Conservation (phyloP, 2,113 vertebrate genomes). For the Aegypius monachus region DNA sequence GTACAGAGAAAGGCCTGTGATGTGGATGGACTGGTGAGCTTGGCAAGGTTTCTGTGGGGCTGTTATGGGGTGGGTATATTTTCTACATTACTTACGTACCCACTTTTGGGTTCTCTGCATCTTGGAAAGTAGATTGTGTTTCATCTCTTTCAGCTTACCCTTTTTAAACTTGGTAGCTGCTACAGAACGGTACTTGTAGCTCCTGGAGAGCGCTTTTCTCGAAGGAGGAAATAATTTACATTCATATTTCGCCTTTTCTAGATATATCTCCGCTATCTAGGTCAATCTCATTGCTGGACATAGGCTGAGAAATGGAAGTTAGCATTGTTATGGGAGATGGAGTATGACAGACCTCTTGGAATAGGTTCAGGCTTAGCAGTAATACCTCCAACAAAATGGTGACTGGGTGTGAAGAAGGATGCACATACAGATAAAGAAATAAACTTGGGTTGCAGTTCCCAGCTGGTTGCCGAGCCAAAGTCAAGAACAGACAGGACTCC, state of each 20-base stretch:
- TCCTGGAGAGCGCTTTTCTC: background rate
- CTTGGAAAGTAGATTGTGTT: background rate
- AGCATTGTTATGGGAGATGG: background rate
- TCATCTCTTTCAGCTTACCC: background rate
- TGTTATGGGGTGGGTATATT: background rate
- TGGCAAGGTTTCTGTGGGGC: no score
- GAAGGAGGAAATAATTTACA: no score
- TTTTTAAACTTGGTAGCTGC: background rate
- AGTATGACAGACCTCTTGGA: no score
- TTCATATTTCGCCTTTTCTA: fast-evolving
- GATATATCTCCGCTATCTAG: background rate
- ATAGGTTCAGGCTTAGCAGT: background rate
- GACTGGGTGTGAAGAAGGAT: background rate
- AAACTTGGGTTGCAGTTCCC: background rate
- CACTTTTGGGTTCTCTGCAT: background rate
- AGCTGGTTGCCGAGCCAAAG: background rate
- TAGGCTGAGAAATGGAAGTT: background rate
- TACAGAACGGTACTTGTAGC: background rate
- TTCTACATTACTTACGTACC: no score
- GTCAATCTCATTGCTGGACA: background rate
- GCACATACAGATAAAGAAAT: background rate
- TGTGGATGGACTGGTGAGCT: background rate
- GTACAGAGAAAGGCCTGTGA: background rate
- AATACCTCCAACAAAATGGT: background rate
- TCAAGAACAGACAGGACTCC: background rate